Conservation (phyloP, 1,140 invertebrate genomes). For the Ceratina calcarata region DNA sequence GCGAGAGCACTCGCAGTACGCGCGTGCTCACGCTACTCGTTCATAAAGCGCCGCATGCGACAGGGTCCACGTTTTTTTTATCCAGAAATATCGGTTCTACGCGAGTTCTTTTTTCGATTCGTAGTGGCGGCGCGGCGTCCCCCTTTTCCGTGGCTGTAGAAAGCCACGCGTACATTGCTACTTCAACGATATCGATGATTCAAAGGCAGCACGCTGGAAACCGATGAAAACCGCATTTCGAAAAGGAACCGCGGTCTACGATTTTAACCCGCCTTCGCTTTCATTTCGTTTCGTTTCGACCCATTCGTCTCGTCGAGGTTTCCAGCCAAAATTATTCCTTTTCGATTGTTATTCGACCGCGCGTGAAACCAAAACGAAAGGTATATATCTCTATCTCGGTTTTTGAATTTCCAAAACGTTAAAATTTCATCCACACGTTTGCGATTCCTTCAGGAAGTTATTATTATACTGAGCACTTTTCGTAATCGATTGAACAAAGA, state of each 20-base stretch:
- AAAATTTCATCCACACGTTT: no score
- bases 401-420: no score
- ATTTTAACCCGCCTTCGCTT: conserved; percentile 30
- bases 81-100: background rate
- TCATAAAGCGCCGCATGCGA: background rate
- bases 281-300: background rate
- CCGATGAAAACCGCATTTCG: conserved; percentile 44
- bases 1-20: no score
- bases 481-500: no score
- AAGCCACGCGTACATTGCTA: background rate
- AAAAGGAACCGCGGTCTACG: background rate
- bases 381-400: no score
- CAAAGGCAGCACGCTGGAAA: conserved; percentile 36
- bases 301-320: background rate
- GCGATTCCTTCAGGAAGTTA: no score
- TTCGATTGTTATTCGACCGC: conserved; percentile 17
- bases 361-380: background rate
- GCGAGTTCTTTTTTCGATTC: background rate
- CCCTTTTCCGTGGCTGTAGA: background rate
- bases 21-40: background rate
- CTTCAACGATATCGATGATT: background rate
- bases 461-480: no score
- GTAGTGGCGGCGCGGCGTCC: background rate
- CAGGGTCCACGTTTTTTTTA: conserved; percentile 6
- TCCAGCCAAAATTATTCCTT: no score